Base-by-base conservation (phyloP, 2,888 invertebrate genomes). In the Marronus borbonicus region DNA sequence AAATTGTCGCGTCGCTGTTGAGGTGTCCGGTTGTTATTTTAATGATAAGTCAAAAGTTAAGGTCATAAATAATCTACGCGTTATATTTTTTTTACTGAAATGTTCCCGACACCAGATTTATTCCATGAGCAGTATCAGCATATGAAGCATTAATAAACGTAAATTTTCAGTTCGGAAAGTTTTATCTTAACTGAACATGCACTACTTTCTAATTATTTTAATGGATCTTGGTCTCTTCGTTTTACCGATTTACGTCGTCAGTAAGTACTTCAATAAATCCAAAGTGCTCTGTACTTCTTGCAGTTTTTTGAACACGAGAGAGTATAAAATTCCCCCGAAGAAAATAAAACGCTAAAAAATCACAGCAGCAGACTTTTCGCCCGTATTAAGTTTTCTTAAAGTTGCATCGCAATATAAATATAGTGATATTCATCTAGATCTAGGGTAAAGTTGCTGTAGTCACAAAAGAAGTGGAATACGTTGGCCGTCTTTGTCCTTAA, bases 341-440 rank as follows among this genome's bases (percentile, higher is more conserved):
- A 24, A 50, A 68, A 68, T 44, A 68, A 68, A 50, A 68, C 44
- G 14, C 7, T 3, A 12, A 28, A 68, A 28, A 28, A 50, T 31
- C 68, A 31, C 68, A 24, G 31, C 68, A 24, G 31, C 68, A n/a
- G 68, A 68, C 50, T 68, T 50, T 28, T 68, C 49, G 68, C 28
- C 28, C 28, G 52, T 68, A 68, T 68, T 28, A 68, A 68, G 68
- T 68, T 68, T 68, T 24, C 68, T 50, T 8, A 50, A 68, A 68
- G 68, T 52, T 52, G 68, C 68, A 68, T 52, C 24, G 50, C 50
- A 68, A 68, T 68, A 68, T 68, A 68, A 68, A 68, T 68, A 68
- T 68, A 68, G 50, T 50, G 68, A 50, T 52, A 68, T 68, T 68
- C 68, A 68, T 68, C 68, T 68, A n/a, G 68, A 68, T 68, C 68